A percentile compares a stretch with the other conserved stretches of the same genome.
Evolutionary conservation across 1,140 invertebrate genomes (phyloP).

Genomic region (Drosophila mauritiana): DNA sequence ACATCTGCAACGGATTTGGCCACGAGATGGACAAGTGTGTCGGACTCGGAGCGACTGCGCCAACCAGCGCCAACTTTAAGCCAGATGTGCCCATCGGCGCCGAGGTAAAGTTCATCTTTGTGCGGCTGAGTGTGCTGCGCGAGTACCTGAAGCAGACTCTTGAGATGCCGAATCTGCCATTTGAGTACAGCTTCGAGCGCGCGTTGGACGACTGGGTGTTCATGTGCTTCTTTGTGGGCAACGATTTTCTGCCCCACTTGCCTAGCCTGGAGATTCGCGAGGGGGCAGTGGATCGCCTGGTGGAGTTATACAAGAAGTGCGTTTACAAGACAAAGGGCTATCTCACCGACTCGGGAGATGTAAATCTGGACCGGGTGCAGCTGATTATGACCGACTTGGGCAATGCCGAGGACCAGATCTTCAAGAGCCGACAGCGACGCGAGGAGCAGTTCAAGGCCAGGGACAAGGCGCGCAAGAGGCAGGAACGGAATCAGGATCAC

Average conservation of each 20-base stretch:
- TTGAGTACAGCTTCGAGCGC: conserved; percentile 94
- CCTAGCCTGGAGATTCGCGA: conserved; percentile 99
- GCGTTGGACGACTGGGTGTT: conserved; percentile 99
- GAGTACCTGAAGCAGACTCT: conserved; percentile 98
- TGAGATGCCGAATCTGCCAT: conserved; percentile 96
- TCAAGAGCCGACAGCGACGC: conserved; percentile 94
- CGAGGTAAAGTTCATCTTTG: conserved; percentile 95
- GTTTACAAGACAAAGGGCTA: conserved; percentile 98
- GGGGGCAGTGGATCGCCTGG: conserved; percentile 97
- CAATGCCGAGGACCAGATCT: conserved; percentile 98
- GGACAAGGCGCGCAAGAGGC: conserved; percentile 89
- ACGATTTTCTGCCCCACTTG: conserved; percentile 99
- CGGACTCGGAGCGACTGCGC: conserved; percentile 86
- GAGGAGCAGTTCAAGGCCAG: conserved; percentile 93
- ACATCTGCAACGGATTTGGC: conserved; percentile 97
- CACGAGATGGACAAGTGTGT: conserved; percentile 98
- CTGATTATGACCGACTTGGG: conserved; percentile 97
- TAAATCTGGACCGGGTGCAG: conserved; percentile 96
- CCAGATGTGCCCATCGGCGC: conserved; percentile 86
- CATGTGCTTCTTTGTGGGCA: conserved; percentile 99
- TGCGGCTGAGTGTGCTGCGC: conserved; percentile 95
- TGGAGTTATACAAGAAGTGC: conserved; percentile 97
- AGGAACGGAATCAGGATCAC: conserved; percentile 73
- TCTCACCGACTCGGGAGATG: conserved; percentile 97
- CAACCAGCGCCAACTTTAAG: conserved; percentile 60